Base-by-base conservation (phyloP, 2,888 invertebrate species). In the Hyposoter dolosus region DNA sequence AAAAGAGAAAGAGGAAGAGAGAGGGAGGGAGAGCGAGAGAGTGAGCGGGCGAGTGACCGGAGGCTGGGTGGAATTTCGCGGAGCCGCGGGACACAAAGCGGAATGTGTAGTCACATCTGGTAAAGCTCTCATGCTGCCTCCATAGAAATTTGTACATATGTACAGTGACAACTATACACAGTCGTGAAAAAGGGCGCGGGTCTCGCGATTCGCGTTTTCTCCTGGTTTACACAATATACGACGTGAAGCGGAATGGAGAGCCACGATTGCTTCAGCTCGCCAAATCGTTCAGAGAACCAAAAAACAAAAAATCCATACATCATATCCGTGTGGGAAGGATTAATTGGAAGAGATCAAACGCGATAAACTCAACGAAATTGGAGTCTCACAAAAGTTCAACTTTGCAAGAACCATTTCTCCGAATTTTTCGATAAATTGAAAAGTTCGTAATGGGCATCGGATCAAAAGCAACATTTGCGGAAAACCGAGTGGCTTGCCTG, bases 71-170 rank as follows among this genome's bases (percentile, higher is more conserved):
- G 90, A 93, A 93, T 93, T 93, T 92, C 89, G 90, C 88, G 90
- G 89, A 90, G 92, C 93, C 92, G 89, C 92, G 92, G 66, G 50
- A 92, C 89, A 92, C 90, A 90, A 91, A 92, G 89, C 90, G 90
- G 90, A 88, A 84, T 87, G 90, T 91, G 90, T 92, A 91, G 91
- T 92, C 92, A 90, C 92, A 93, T 92, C 91, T 92, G 93, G 92
- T 84, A 89, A 78, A 85, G 90, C 89, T 92, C 92, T 90, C 93
- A 93, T 91, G 92, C 91, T 53, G 23, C 60, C 28, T 9, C 19
- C 89, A 88, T 86, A 47, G 28, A 47, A 86, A 83, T 53, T 47
- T 35, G 28, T 63, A 65, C 60, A 68, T 23, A 35, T 56, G 72
- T 45, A 53, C 82, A 60, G 56, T 60, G 23, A 60, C 12, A 12